Base-by-base conservation (phyloP, 2,113 vertebrate genomes). In the Grus americana region DNA sequence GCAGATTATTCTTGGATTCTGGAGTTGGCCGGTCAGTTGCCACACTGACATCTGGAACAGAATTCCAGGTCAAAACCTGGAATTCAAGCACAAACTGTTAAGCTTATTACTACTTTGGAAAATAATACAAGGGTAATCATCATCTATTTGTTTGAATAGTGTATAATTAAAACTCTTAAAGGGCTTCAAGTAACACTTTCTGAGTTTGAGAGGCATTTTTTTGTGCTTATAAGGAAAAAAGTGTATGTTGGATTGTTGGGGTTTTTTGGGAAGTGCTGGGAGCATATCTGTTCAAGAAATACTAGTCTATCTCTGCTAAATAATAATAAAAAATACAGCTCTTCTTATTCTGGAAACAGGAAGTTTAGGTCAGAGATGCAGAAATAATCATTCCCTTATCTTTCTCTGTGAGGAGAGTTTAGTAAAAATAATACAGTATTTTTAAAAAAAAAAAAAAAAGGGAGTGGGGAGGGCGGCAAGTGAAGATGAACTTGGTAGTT, bases 401-500 rank as follows among this genome's bases (percentile, higher is more conserved):
- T 26, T 74, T 71, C 49, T 44, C 58, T 61, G 26, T 34, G 17
- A 58, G 36, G 12, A 66, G 24, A 74, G 12, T 65, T 85, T 65
- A 58, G 12, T 84, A 54, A 87, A 81, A 87, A 46, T 70, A 88
- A 36, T 50, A 59, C 20, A 20, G 13, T 50, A 34, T 24, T 73
- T 10, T 47, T 21, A 10, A 7, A 1, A 9, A 65, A 61, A 80
- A 58, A 11, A 16, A 36, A 36, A 36, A 36, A 36, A 36, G 12
- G 12, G 2, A 1, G 2, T 1, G 5, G 1, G 6, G 18, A 5
- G 4, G 4, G 38, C 4, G 38, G 38, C 38, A 70, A 17, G 17
- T 66, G n/a, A 47, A 52, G 58, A 71, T 74, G 20, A 44, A 50
- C 59, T 88, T 73, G 10, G 23, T 84, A 88, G 12, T 68, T 93